Evolutionary conservation across 2,797 vertebrate species (phyloP).

Genomic region (Spea hammondii): DNA sequence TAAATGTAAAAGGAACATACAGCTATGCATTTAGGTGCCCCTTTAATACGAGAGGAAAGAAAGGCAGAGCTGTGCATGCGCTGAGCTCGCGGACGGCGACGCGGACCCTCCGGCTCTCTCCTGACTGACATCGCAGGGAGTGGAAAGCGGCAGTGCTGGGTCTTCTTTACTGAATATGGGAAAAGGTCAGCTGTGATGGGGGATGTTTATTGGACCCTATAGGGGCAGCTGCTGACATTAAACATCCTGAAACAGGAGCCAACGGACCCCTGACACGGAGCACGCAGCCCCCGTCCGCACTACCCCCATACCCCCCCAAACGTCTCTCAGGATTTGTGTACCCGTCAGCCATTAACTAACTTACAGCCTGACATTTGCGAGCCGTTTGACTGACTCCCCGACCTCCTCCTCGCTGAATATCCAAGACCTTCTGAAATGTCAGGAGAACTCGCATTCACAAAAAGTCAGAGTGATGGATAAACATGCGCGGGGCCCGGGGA

Average conservation of each 20-base stretch:
- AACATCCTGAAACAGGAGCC: neutral
- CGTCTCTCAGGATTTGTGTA: neutral
- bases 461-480: constrained; percentile 7
- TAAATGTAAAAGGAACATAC: no score
- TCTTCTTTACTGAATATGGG: constrained; percentile 25
- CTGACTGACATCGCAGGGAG: no score
- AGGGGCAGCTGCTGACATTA: constrained; percentile 2
- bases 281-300: neutral
- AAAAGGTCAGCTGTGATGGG: constrained; percentile 29
- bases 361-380: constrained; percentile 41
- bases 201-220: neutral
- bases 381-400: constrained; percentile 10
- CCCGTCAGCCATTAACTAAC: constrained; percentile 24
- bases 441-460: constrained; percentile 4
- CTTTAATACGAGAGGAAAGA: no score
- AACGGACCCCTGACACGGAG: neutral
- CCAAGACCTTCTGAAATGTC: constrained; percentile 38
- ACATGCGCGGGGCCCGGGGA: no score
- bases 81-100: no score
- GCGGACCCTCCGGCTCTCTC: no score
- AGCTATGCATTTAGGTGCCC: no score
- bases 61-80: no score
- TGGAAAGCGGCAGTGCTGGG: neutral
- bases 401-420: no score
- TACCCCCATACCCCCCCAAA: neutral